Evolutionary conservation across 1,140 invertebrate genomes (phyloP).

Genomic region (Nylanderia fulva): DNA sequence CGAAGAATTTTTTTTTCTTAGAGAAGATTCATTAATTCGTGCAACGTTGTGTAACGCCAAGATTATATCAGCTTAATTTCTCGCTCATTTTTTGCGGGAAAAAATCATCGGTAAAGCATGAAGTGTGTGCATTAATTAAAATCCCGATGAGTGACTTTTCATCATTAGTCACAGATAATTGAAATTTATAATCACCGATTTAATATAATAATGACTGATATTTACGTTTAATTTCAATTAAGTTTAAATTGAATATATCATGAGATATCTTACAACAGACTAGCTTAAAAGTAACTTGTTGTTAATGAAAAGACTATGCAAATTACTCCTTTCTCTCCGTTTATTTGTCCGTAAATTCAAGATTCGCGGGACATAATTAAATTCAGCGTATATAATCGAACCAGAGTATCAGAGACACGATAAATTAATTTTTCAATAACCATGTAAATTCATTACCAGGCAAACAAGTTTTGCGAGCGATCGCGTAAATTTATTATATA

Average conservation of each 20-base stretch:
- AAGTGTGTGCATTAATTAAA: conserved; percentile 13
- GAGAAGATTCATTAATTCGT: neutral
- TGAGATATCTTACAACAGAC: neutral
- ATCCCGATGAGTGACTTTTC: neutral
- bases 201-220: neutral
- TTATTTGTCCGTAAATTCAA: neutral
- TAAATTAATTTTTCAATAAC: conserved; percentile 21
- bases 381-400: too few relatives aligned
- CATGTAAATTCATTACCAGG: neutral
- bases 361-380: neutral
- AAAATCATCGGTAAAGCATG: neutral
- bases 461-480: neutral
- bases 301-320: neutral
- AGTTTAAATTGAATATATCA: neutral
- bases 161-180: neutral
- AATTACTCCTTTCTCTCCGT: neutral
- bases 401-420: neutral
- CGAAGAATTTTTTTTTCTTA: neutral
- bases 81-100: neutral
- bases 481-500: neutral
- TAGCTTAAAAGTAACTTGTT: neutral
- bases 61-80: conserved; percentile 18
- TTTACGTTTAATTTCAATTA: conserved; percentile 10
- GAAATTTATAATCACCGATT: neutral
- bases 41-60: neutral